These are phyloP conservation scores for Drosophila demipolita DNA, from an alignment of 2,888 invertebrate species.

Conservation along the genomic window DNA sequence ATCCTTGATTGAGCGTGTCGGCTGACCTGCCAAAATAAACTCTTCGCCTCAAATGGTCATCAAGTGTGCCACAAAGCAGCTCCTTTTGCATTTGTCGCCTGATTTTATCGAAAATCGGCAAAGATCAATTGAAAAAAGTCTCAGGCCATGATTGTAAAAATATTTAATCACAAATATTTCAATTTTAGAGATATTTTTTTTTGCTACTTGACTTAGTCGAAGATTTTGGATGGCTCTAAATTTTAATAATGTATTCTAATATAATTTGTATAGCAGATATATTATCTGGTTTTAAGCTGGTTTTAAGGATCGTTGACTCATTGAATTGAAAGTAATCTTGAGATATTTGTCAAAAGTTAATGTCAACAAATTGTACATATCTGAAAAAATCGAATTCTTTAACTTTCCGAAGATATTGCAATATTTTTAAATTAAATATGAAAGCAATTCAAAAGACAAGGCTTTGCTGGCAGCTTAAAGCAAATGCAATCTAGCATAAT, in stretches of 20 bases:
- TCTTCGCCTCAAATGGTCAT: conserved; percentile 21
- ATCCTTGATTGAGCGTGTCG: conserved; percentile 16
- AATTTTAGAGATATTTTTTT: background rate
- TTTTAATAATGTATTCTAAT: background rate
- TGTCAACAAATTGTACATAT: background rate
- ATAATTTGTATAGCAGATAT: background rate
- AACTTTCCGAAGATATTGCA: no score
- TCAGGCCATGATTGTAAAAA: background rate
- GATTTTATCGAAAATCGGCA: conserved; percentile 36
- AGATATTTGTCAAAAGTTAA: background rate
- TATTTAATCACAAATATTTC: background rate
- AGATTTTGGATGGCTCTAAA: background rate
- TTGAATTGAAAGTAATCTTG: background rate
- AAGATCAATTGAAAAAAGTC: conserved; percentile 27
- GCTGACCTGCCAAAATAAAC: conserved; percentile 41
- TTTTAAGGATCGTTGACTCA: background rate
- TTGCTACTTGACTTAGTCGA: background rate
- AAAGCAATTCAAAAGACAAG: no score
- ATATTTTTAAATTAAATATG: no score
- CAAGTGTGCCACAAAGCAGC: background rate
- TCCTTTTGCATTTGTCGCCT: background rate
- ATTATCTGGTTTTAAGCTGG: background rate
- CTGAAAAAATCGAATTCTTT: background rate
- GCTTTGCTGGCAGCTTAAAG: no score
- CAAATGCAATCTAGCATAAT: no score